These are phyloP conservation scores for Spilogale gracilis DNA, from an alignment of 2,113 vertebrate species.

Conservation along the genomic window DNA sequence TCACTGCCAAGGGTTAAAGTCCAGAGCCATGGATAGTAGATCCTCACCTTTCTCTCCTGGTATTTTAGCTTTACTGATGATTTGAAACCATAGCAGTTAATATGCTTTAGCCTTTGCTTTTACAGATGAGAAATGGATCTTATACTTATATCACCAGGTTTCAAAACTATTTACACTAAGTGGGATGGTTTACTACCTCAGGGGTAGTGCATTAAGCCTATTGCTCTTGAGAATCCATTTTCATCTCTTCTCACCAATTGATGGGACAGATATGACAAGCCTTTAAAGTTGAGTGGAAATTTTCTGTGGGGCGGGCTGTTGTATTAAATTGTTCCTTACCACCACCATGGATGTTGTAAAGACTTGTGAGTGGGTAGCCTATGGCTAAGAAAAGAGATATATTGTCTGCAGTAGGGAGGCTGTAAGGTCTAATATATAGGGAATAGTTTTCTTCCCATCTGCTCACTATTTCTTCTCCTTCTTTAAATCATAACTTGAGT, in stretches of 20 bases:
- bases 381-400: constrained; percentile 80
- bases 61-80: constrained; percentile 76
- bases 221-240: constrained; percentile 85
- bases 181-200: constrained; percentile 82
- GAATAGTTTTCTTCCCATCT: constrained; percentile 74
- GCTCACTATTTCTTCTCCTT: constrained; percentile 62
- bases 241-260: constrained; percentile 84
- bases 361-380: constrained; percentile 77
- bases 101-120: constrained; percentile 74
- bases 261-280: constrained; percentile 83
- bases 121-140: constrained; percentile 71
- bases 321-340: constrained; percentile 82
- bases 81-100: constrained; percentile 74
- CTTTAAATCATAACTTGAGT: constrained; percentile 70
- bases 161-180: constrained; percentile 79
- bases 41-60: constrained; percentile 69
- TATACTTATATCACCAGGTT: constrained; percentile 77
- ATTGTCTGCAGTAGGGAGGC: constrained; percentile 71
- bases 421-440: constrained; percentile 78
- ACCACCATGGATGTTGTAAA: constrained; percentile 78
- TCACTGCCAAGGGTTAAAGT: constrained; percentile 60
- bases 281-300: constrained; percentile 84
- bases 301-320: constrained; percentile 80
- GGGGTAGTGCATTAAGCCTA: constrained; percentile 84
- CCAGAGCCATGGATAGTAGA: constrained; percentile 36